Evolutionary conservation across 1,140 invertebrate genomes (phyloP).

Genomic region (Atta texana): DNA sequence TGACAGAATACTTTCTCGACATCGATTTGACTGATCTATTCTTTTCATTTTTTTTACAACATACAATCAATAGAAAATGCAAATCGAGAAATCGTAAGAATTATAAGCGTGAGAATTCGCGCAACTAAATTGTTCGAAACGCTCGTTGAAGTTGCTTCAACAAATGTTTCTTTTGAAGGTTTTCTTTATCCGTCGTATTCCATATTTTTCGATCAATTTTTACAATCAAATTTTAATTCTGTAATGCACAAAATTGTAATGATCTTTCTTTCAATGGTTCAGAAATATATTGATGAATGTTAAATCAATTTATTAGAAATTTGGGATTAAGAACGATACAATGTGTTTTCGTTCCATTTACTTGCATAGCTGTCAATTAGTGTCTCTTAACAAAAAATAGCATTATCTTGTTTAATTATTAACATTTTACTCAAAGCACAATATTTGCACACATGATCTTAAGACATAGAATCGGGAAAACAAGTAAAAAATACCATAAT

Average conservation of each 20-base stretch:
- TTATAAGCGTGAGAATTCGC: slow-evolving; percentile 1
- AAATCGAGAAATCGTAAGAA: slow-evolving; percentile 6
- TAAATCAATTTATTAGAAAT: not conserved
- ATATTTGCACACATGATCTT: not conserved
- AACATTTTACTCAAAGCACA: not conserved
- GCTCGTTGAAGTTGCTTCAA: not conserved
- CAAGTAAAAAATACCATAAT: slow-evolving; percentile 41
- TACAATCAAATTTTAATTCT: not conserved
- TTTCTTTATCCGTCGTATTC: not conserved
- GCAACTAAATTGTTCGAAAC: slow-evolving; percentile 1
- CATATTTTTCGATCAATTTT: not conserved
- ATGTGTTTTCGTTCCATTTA: not conserved
- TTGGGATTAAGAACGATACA: not conserved
- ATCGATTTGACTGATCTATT: not conserved
- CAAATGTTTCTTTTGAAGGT: not conserved
- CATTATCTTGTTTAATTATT: not conserved
- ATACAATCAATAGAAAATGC: not conserved
- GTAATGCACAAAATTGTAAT: slow-evolving; percentile 9
- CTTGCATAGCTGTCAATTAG: not conserved
- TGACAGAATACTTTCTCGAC: not conserved
- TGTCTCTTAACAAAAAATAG: not conserved
- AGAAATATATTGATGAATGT: not conserved
- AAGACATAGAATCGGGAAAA: slow-evolving; percentile 21
- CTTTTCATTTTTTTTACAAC: not conserved
- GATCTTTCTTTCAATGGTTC: not conserved